A percentile compares a stretch with the other conserved stretches of the same genome.
Evolutionary conservation across 2,888 invertebrate species (phyloP).

Genomic region (Mythimna vitellina): DNA sequence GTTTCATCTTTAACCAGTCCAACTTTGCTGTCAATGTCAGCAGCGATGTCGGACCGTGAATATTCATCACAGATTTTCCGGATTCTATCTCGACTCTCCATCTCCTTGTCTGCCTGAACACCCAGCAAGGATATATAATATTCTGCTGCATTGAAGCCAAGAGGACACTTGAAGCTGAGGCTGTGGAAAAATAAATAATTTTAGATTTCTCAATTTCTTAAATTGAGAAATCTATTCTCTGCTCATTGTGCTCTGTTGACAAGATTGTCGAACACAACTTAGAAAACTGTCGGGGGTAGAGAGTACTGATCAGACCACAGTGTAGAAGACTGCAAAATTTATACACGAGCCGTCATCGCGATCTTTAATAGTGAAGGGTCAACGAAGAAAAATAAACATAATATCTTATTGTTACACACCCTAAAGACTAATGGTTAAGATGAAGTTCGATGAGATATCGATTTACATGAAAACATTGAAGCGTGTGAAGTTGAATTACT

Average conservation of each 20-base stretch:
- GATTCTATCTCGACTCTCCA: conserved; percentile 84
- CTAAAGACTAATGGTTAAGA: background rate
- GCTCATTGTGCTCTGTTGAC: background rate
- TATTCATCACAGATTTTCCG: conserved; percentile 90
- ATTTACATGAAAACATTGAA: background rate
- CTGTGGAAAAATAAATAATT: conserved; percentile 76
- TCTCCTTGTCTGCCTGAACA: conserved; percentile 82
- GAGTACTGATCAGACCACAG: background rate
- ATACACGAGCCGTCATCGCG: background rate
- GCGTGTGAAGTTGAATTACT: too few relatives aligned
- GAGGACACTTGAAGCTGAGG: conserved; percentile 92
- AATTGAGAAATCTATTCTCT: too few relatives aligned
- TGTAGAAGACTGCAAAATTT: background rate
- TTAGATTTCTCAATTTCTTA: background rate
- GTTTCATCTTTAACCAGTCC: conserved; percentile 84
- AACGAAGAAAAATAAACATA: background rate
- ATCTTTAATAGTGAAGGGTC: too few relatives aligned
- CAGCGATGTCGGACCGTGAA: conserved; percentile 85
- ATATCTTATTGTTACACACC: background rate
- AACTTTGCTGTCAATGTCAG: conserved; percentile 79
- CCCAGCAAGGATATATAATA: conserved; percentile 93
- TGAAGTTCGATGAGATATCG: background rate
- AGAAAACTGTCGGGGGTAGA: background rate
- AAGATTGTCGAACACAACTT: background rate
- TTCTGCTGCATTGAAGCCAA: conserved; percentile 96